Conservation (phyloP, 64 coral and sea anemone species). For the Montipora efflorescens region DNA sequence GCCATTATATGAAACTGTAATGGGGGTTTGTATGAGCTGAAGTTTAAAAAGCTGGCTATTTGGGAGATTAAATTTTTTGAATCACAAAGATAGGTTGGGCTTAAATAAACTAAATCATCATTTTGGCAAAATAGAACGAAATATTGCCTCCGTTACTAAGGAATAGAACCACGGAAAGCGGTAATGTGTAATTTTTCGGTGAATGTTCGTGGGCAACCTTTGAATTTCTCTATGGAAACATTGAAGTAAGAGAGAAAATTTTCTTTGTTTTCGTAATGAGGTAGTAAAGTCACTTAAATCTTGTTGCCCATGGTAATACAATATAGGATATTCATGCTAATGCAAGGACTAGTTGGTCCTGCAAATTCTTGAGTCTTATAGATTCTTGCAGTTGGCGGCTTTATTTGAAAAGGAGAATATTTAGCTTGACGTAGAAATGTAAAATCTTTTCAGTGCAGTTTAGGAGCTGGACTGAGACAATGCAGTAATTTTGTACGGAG, state of each 20-base stretch:
- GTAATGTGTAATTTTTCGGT: background rate
- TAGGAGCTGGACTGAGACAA: no score
- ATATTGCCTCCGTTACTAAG: background rate
- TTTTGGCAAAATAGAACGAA: background rate
- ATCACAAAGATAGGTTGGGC: no score
- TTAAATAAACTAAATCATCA: background rate
- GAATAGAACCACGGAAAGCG: background rate
- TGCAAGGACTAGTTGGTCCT: no score
- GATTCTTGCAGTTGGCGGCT: no score
- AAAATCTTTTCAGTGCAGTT: no score
- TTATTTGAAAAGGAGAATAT: no score
- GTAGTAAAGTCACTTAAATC: background rate
- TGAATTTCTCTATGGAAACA: background rate
- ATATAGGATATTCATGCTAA: no score
- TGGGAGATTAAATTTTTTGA: background rate
- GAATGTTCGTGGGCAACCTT: background rate
- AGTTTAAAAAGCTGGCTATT: background rate
- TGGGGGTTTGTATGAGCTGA: background rate
- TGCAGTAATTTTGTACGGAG: no score
- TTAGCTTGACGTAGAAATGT: no score
- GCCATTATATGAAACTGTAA: no score
- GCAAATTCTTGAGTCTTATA: no score
- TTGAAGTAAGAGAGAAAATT: background rate
- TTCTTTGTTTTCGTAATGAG: background rate
- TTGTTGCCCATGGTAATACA: no score